phyloP scores from a whole-genome alignment of 2,888 invertebrate species.

The Prostheceraeus crozeri region DNA sequence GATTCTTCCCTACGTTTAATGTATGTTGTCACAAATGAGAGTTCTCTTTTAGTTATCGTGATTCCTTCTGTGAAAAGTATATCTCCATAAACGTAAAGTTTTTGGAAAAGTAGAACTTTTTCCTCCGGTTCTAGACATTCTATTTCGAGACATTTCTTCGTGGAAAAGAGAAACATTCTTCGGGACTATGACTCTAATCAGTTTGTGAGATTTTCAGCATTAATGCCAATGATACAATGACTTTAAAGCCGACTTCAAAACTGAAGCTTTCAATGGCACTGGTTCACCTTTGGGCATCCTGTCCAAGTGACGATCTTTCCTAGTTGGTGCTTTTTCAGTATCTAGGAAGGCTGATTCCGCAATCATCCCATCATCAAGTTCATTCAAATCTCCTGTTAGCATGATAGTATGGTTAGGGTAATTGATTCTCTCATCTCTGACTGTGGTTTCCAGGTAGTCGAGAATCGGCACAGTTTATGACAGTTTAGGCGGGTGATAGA shows the following conservation, averaged over 20 bases:
- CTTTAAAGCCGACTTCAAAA: neutral
- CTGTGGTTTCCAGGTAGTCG: neutral
- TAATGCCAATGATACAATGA: constrained; percentile 1
- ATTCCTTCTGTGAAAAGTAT: constrained; percentile 6
- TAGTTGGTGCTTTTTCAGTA: constrained; percentile 1
- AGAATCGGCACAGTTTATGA: neutral
- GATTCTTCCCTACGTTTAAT: neutral
- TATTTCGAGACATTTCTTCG: constrained; percentile 11
- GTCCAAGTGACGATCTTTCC: neutral
- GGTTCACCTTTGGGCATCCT: neutral
- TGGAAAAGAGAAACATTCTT: neutral
- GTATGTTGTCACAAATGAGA: constrained; percentile 4
- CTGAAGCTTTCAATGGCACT: neutral
- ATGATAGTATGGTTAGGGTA: neutral
- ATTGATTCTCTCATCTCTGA: neutral
- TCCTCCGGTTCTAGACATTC: no score
- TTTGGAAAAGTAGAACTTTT: constrained; percentile 1
- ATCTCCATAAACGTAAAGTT: neutral
- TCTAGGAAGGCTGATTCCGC: neutral
- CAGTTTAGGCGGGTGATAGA: constrained; percentile 12
- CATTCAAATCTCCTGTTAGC: constrained; percentile 5
- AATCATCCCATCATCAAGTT: neutral
- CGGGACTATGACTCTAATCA: neutral
- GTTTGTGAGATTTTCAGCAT: no score
- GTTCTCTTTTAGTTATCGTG: neutral